phyloP scores from a whole-genome alignment of 2,797 vertebrate genomes.

The Sebastes goodei region DNA sequence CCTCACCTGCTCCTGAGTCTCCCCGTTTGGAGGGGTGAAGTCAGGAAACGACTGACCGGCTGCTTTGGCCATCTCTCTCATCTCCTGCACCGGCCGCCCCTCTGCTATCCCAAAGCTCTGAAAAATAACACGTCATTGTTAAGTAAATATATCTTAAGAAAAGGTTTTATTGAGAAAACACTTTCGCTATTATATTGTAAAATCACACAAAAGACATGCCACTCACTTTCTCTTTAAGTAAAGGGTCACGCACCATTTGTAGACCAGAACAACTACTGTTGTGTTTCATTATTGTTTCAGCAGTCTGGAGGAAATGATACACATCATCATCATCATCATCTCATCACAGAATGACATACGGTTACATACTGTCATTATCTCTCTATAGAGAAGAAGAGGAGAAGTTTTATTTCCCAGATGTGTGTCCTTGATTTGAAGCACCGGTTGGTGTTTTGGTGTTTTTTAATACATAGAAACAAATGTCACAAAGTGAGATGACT shows the following conservation, averaged over 20 bases:
- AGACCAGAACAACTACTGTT: slow-evolving; percentile 83
- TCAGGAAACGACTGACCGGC: slow-evolving; percentile 83
- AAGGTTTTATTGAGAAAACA: background rate
- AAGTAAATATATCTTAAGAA: background rate
- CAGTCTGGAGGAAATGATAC: slow-evolving; percentile 82
- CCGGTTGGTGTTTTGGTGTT: accelerated
- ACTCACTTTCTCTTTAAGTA: slow-evolving; percentile 91
- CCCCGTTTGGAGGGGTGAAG: slow-evolving; percentile 90
- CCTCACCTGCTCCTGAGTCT: slow-evolving; percentile 89
- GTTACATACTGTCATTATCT: background rate
- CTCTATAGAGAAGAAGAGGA: background rate
- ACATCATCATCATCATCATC: background rate
- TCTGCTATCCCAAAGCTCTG: slow-evolving; percentile 92
- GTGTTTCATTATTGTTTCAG: slow-evolving; percentile 84
- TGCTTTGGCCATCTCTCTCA: slow-evolving; percentile 88
- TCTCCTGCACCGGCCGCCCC: slow-evolving; percentile 82
- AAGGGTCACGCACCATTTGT: slow-evolving; percentile 81
- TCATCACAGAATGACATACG: background rate
- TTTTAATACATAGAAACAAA: background rate
- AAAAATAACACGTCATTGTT: background rate
- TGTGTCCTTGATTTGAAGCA: background rate
- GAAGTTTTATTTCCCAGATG: background rate
- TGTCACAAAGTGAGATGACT: background rate
- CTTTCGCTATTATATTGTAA: background rate
- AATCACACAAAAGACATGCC: background rate